These are phyloP conservation scores for Cyprinella venusta DNA, from an alignment of 2,797 vertebrate species.

Conservation along the genomic window DNA sequence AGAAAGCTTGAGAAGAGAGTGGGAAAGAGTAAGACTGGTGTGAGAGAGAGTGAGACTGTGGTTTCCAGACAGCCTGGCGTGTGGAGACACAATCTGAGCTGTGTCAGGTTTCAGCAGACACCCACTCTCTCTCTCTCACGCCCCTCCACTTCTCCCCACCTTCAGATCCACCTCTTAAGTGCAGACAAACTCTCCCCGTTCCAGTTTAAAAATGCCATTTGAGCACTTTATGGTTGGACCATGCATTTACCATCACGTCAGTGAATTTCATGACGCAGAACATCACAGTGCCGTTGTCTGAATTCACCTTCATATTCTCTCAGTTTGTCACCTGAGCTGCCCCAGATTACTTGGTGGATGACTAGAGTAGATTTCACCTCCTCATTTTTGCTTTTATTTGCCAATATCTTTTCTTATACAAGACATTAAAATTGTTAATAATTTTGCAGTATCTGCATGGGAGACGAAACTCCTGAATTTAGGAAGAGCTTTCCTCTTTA, in stretches of 20 bases:
- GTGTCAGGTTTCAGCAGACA: slow-evolving; percentile 69
- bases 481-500: neutral
- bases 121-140: slow-evolving; percentile 21
- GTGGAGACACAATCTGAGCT: slow-evolving; percentile 71
- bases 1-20: slow-evolving; percentile 47
- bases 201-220: slow-evolving; percentile 2
- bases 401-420: neutral
- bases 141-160: neutral
- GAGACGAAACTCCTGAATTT: slow-evolving; percentile 6
- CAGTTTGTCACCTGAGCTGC: neutral
- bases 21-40: slow-evolving; percentile 9
- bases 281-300: neutral
- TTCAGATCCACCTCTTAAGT: slow-evolving; percentile 14
- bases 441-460: slow-evolving; percentile 7
- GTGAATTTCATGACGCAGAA: slow-evolving; percentile 4
- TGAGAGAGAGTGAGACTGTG: slow-evolving; percentile 52
- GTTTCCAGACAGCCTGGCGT: slow-evolving; percentile 62
- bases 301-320: slow-evolving; percentile 8
- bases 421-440: neutral
- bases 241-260: neutral
- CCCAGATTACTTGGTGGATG: neutral
- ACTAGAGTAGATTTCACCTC: neutral
- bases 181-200: slow-evolving; percentile 12
- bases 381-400: neutral
- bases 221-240: slow-evolving; percentile 13